Conservation (phyloP, 2,888 invertebrate genomes). For the Nesidiocoris tenuis region DNA sequence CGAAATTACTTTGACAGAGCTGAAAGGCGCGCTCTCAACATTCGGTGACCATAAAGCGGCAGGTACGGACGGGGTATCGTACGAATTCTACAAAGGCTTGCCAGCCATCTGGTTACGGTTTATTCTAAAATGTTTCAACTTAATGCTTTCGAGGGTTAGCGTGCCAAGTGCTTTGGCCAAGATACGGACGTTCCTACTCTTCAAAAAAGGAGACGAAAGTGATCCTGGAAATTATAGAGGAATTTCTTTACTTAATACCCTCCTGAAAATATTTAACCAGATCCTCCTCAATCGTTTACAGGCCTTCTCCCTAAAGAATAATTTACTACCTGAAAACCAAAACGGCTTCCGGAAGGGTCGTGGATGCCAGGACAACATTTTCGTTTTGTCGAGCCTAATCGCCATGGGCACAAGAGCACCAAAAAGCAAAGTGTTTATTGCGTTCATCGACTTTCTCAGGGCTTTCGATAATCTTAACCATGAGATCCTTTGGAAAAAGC, state of each 20-base stretch:
- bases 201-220: slow-evolving; percentile 5
- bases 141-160: not conserved
- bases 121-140: not conserved
- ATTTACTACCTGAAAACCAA: slow-evolving; percentile 3
- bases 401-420: slow-evolving; percentile 3
- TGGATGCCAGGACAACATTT: not conserved
- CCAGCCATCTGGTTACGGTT: not conserved
- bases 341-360: slow-evolving; percentile 1
- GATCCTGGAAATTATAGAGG: slow-evolving; percentile 2
- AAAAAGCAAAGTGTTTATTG: not conserved
- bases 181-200: slow-evolving; percentile 10
- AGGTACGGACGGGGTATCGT: not conserved
- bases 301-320: not conserved
- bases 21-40: not conserved
- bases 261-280: slow-evolving; percentile 4
- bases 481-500: slow-evolving; percentile 8
- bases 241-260: slow-evolving; percentile 5
- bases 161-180: slow-evolving; percentile 14
- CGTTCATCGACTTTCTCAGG: slow-evolving; percentile 9
- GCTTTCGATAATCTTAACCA: slow-evolving; percentile 4
- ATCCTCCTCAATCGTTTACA: not conserved
- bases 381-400: slow-evolving; percentile 3
- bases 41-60: not conserved
- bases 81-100: not conserved
- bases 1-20: not conserved